Evolutionary conservation across 2,888 invertebrate species (phyloP).

Genomic region (Coelogynopora nodosa): DNA sequence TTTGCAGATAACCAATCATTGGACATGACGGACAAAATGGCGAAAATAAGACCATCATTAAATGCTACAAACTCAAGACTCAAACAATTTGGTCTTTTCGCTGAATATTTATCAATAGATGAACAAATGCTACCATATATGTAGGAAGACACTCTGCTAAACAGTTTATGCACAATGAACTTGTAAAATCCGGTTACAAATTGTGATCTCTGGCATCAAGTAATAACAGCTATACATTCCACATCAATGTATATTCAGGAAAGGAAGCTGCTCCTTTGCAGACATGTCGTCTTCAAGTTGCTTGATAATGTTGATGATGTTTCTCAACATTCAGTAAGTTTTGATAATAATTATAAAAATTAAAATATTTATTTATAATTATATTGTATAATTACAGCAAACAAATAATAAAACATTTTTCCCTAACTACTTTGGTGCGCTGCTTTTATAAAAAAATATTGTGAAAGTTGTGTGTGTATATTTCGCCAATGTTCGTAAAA

Average conservation of each 20-base stretch:
- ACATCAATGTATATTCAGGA: slow-evolving; percentile 1
- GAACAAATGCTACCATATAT: not conserved
- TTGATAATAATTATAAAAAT: slow-evolving; percentile 45
- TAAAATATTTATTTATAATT: not conserved
- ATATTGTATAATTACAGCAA: not conserved
- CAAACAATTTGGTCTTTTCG: too few relatives aligned
- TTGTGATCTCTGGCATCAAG: not conserved
- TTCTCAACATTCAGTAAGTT: slow-evolving; percentile 33
- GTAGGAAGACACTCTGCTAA: not conserved
- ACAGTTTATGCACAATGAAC: not conserved
- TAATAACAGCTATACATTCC: not conserved
- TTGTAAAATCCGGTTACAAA: not conserved
- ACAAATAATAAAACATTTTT: not conserved
- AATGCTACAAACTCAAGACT: too few relatives aligned
- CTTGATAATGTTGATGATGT: slow-evolving; percentile 13
- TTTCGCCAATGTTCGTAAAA: not conserved
- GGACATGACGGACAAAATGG: too few relatives aligned
- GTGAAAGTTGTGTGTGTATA: not conserved
- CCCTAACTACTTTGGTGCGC: not conserved
- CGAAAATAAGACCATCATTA: too few relatives aligned
- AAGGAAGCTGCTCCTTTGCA: slow-evolving; percentile 1
- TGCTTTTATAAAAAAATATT: not conserved
- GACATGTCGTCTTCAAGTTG: not conserved
- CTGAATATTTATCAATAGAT: not conserved
- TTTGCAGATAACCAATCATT: too few relatives aligned